Evolutionary conservation across 2,888 invertebrate species (phyloP).

Genomic region (Rhingia rostrata): DNA sequence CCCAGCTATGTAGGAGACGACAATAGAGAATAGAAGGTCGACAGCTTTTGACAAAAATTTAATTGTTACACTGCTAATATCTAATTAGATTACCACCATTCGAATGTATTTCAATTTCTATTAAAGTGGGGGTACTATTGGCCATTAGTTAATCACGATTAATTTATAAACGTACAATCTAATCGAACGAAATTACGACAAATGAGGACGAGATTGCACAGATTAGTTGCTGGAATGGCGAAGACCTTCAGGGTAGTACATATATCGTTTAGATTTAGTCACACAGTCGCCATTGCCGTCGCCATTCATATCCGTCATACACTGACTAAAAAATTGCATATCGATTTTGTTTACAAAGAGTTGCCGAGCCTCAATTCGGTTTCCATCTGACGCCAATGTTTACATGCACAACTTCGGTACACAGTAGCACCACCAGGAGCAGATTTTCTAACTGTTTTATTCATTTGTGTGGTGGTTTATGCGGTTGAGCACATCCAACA

Average conservation of each 20-base stretch:
- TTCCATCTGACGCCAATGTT: constrained; percentile 50
- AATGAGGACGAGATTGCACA: constrained; percentile 15
- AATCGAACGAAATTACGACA: constrained; percentile 44
- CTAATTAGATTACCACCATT: constrained; percentile 40
- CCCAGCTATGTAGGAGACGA: background rate
- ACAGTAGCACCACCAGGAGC: constrained; percentile 59
- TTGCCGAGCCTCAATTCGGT: background rate
- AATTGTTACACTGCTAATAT: constrained; percentile 54
- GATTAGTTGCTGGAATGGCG: constrained; percentile 1
- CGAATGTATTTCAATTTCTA: constrained; percentile 33
- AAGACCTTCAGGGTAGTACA: background rate
- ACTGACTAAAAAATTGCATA: constrained; percentile 13
- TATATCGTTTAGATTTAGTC: background rate
- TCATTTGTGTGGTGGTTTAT: constrained; percentile 70
- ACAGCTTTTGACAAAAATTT: constrained; percentile 36
- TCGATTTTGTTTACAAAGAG: constrained; percentile 7
- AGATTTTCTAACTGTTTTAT: constrained; percentile 73
- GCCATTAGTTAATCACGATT: constrained; percentile 50
- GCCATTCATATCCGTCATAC: constrained; percentile 1
- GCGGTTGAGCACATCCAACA: constrained; percentile 64
- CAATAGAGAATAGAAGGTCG: background rate
- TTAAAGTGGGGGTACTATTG: constrained; percentile 21
- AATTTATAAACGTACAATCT: constrained; percentile 44
- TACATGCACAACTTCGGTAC: constrained; percentile 44
- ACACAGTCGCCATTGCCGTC: background rate